Conservation (phyloP, 2,113 vertebrate species). For the Pelusios castaneus region DNA sequence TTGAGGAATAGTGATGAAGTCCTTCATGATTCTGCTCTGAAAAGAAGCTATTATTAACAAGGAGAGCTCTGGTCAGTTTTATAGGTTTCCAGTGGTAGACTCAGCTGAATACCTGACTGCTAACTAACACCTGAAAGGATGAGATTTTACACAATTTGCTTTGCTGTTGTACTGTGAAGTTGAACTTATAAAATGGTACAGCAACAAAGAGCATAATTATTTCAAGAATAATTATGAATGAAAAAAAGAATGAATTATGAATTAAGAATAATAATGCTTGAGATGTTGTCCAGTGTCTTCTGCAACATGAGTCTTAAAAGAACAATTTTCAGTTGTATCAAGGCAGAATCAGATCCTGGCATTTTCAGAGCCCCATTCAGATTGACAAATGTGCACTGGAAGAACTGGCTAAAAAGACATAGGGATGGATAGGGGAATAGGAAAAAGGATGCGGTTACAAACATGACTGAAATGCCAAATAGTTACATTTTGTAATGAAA, state of each 20-base stretch:
- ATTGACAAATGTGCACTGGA: background rate
- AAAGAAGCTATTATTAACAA: constrained; percentile 36
- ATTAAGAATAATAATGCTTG: background rate
- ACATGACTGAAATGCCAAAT: background rate
- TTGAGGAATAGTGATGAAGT: constrained; percentile 37
- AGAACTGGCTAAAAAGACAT: background rate
- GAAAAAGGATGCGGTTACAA: background rate
- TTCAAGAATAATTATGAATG: background rate
- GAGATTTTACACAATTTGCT: constrained; percentile 5
- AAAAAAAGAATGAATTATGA: no score
- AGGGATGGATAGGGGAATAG: background rate
- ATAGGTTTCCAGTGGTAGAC: constrained; percentile 21
- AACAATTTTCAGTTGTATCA: rapidly evolving
- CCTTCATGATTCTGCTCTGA: constrained; percentile 18
- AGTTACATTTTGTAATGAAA: background rate
- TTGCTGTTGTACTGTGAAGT: background rate
- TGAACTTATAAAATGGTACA: background rate
- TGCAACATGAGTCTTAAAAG: background rate
- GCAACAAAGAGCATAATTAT: background rate
- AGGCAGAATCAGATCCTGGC: rapidly evolving
- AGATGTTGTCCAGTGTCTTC: background rate
- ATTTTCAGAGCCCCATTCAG: background rate
- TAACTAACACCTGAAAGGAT: background rate
- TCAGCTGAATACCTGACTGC: background rate
- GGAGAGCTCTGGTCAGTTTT: background rate